Conservation (phyloP, 2,797 vertebrate species). For the Emys orbicularis region DNA sequence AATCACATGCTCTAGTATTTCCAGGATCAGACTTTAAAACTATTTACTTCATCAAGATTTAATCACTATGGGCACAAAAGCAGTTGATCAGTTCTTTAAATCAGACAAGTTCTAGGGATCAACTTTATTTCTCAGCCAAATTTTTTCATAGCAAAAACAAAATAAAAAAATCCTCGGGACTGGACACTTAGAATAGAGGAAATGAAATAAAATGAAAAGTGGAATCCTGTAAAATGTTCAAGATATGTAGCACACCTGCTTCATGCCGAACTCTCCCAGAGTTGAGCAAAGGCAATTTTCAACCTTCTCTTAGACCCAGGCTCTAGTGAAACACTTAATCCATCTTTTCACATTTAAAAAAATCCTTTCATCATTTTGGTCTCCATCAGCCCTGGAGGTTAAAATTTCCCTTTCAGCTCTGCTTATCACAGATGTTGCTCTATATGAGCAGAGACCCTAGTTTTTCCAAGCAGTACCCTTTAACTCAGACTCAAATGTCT, state of each 20-base stretch:
- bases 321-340: constrained; percentile 68
- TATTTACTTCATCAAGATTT: constrained; percentile 26
- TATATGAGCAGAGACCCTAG: constrained; percentile 21
- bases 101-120: constrained; percentile 29
- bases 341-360: constrained; percentile 48
- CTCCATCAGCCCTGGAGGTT: constrained; percentile 61
- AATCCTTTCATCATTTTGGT: constrained; percentile 65
- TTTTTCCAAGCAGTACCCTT: constrained; percentile 31
- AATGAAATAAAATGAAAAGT: constrained; percentile 18
- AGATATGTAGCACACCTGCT: constrained; percentile 48
- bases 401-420: constrained; percentile 64
- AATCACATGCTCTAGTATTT: constrained; percentile 62
- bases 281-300: constrained; percentile 57
- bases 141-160: constrained; percentile 36
- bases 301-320: constrained; percentile 18
- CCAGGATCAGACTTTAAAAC: constrained; percentile 47
- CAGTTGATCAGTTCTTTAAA: constrained; percentile 72
- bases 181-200: constrained; percentile 47
- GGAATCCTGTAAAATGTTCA: background rate
- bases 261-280: constrained; percentile 33
- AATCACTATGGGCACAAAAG: constrained; percentile 57
- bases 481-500: constrained; percentile 38
- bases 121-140: background rate
- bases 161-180: constrained; percentile 51
- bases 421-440: constrained; percentile 63